These are phyloP conservation scores for Barypeithes pellucidus DNA, from an alignment of 2,888 invertebrate species.

Conservation along the genomic window DNA sequence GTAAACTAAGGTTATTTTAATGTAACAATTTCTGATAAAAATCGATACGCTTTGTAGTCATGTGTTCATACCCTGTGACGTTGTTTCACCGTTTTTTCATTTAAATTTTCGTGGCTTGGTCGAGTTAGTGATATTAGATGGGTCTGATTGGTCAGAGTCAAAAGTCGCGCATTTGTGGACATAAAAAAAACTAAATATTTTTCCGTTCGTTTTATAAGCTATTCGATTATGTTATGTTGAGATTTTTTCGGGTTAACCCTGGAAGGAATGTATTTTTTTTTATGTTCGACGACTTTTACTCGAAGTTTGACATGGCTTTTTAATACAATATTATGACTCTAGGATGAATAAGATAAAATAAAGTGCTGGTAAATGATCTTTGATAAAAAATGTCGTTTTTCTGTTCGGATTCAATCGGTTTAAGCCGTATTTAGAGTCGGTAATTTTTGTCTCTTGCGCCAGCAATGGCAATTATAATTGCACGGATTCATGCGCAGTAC, in stretches of 20 bases:
- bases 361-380: conserved; percentile 22
- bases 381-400: conserved; percentile 3
- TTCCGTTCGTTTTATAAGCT: no score
- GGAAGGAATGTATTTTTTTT: background rate
- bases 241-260: no score
- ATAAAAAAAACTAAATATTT: background rate
- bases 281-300: conserved; percentile 3
- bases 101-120: conserved; percentile 22
- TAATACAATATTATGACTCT: conserved; percentile 20
- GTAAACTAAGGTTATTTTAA: conserved; percentile 14
- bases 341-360: conserved; percentile 26
- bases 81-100: conserved; percentile 25
- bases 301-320: conserved; percentile 14
- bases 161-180: conserved; percentile 5
- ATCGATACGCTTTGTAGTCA: conserved; percentile 49
- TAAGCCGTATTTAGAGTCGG: no score
- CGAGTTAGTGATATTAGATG: conserved; percentile 43
- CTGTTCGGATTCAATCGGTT: background rate
- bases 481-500: no score
- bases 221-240: no score
- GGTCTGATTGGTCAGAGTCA: conserved; percentile 32
- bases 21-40: conserved; percentile 38
- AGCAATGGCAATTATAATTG: no score
- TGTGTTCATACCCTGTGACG: conserved; percentile 45
- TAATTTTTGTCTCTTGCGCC: no score